Evolutionary conservation across 2,797 vertebrate genomes (phyloP).

Genomic region (Apogon talboti): DNA sequence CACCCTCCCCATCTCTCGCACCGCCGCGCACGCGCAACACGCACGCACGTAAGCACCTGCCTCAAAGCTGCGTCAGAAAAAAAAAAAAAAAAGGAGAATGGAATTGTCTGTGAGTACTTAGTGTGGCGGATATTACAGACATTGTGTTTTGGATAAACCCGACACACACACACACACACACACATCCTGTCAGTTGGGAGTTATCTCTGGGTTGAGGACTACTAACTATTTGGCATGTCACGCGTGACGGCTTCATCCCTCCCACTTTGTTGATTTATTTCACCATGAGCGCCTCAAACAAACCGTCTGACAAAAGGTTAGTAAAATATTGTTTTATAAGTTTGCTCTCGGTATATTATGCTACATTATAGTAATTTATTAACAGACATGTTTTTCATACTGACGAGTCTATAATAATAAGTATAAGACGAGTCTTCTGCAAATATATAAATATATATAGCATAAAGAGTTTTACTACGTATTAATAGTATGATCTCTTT

Average conservation of each 20-base stretch:
- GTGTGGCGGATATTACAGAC: conserved; percentile 8
- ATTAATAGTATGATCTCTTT: too few species aligned
- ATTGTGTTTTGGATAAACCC: conserved; percentile 35
- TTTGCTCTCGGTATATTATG: too few species aligned
- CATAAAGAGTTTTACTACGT: too few species aligned
- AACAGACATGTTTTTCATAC: too few species aligned
- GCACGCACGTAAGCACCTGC: conserved; percentile 31
- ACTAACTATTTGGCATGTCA: conserved; percentile 19
- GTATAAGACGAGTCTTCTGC: too few species aligned
- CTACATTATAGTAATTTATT: too few species aligned
- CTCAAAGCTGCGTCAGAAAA: conserved; percentile 41
- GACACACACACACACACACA: neutral
- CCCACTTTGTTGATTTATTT: conserved; percentile 36
- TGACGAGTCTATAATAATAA: too few species aligned
- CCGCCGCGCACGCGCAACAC: neutral
- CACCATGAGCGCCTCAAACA: conserved; percentile 68
- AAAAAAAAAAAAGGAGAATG: neutral
- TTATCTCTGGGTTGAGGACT: neutral
- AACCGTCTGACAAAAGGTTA: conserved; percentile 67
- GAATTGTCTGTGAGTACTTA: conserved; percentile 15
- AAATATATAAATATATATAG: too few species aligned
- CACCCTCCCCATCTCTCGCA: neutral
- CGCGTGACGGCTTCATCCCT: conserved; percentile 12
- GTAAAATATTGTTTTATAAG: conserved; percentile 16
- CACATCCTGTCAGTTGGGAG: conserved; percentile 3